Evolutionary conservation across 2,888 invertebrate genomes (phyloP), one percentile per base, ranked within the genome.

Genomic region (Apoderus coryli): DNA sequence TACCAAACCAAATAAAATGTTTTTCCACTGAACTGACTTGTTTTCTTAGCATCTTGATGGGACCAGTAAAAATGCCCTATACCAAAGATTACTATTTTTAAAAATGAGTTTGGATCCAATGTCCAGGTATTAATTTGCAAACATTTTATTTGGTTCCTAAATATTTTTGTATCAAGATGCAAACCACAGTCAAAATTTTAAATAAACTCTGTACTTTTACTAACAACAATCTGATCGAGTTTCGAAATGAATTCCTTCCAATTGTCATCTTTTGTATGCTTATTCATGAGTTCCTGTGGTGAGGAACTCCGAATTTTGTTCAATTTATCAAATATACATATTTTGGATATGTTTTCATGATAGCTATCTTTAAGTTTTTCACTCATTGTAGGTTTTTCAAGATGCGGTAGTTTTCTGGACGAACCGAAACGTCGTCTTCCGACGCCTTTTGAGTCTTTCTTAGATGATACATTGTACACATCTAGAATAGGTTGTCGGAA

Each of bases 231-330:
- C 12, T 56, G 55, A 39, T 65, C 63, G 16, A 67, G 48, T 37
- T 63, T 59, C 2, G 51, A 38, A 16, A 67, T 45, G 44, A 67
- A 67, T 25, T 52, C 49, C 37, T 60, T 60, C 64, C 65, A 66
- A 37, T 59, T 63, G 28, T 63, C 59, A 35, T 56, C 58, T 4
- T 39, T 22, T 10, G 22, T 13, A 14, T 31, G 29, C 24, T 30
- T 26, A 4, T 31, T 31, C 16, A 25, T 5, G 5, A 6, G 4
- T 13, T 13, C 16, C 10, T 19, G 16, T 9, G 28, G 28, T 25
- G 28, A 25, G 11, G 10, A n/a, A 27, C 6, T 27, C 6, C 19
- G n/a, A n/a, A 7, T 19, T 19, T 19, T 19, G 9, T 28, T 11
- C 9, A 29, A 33, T 30, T 32, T 32, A 15, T 22, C 27, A 19